Evolutionary conservation across 2,797 vertebrate genomes (phyloP).

Genomic region (Anolis apletophallus): DNA sequence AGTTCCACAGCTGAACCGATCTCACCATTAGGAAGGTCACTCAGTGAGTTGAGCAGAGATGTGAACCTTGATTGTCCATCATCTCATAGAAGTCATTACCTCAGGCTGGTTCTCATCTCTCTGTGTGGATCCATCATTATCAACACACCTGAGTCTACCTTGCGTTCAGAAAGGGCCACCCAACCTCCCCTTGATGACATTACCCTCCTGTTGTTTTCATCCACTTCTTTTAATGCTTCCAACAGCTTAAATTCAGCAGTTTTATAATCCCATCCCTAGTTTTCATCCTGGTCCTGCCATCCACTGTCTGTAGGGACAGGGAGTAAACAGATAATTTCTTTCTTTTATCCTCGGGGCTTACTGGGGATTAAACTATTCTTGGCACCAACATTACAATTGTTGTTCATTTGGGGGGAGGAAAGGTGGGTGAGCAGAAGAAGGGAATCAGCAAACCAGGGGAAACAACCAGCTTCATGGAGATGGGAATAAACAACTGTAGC

Average conservation of each 20-base stretch:
- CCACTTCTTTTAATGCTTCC: not conserved
- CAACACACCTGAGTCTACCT: too few relatives aligned
- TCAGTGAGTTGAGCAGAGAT: too few relatives aligned
- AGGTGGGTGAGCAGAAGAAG: not conserved
- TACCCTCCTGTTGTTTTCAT: too few relatives aligned
- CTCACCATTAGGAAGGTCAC: too few relatives aligned
- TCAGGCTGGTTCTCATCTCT: too few relatives aligned
- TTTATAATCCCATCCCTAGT: not conserved
- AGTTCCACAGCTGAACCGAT: too few relatives aligned
- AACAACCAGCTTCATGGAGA: not conserved
- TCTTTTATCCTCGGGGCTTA: conserved; percentile 19
- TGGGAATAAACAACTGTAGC: not conserved
- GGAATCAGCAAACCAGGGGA: not conserved
- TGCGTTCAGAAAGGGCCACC: not conserved
- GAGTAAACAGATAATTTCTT: not conserved
- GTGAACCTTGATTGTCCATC: too few relatives aligned
- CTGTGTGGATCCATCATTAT: too few relatives aligned
- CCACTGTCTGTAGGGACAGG: not conserved
- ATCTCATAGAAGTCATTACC: too few relatives aligned
- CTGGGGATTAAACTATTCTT: not conserved
- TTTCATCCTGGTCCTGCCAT: not conserved
- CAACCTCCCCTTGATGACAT: not conserved
- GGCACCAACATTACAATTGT: not conserved
- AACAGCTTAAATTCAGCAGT: not conserved
- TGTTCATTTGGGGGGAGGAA: not conserved